Base-by-base conservation (phyloP, 2,113 vertebrate species). In the Phainopepla nitens region DNA sequence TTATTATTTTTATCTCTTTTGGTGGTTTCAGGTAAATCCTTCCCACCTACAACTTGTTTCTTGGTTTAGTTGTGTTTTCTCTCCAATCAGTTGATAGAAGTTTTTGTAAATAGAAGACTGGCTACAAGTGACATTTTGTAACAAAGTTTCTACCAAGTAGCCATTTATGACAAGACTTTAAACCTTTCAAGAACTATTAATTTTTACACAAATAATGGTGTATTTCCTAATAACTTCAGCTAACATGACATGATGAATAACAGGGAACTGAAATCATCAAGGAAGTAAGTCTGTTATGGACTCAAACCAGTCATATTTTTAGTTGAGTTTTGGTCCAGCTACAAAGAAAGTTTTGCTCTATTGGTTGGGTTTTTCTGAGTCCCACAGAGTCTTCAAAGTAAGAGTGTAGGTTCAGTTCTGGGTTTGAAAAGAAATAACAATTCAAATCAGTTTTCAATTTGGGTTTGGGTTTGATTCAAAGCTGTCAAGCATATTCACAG, bases 401-500 rank as follows among this genome's bases (percentile, higher is more conserved):
- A 81, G 44, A 95, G 64, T 71, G 20, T 82, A 90, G 64, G 39
- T 93, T 96, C 89, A 90, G 47, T 89, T 92, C 76, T 84, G 89
- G 35, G 35, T 93, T 78, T 96, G 71, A 93, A 91, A 92, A 94
- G 86, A 92, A 96, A 94, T 84, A 96, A 89, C 71, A 95, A 62
- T 90, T 75, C 87, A 90, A 93, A 94, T 94, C 89, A 87, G 96
- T 91, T 97, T 97, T 97, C 96, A 96, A 83, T 96, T 94, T 95
- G 76, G 86, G 69, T 91, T 97, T 97, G 95, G 95, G 93, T 78
- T 95, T 44, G 76, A 89, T 87, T 97, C 96, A 96, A 94, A 92
- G 69, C 83, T 95, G 89, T 96, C 91, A 91, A 95, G 60, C 77
- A 86, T 44, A 87, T 89, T 92, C 86, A 77, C 68, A 33, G 69